phyloP scores from a whole-genome alignment of 2,797 vertebrate species.

The Rhinichthys osculus region DNA sequence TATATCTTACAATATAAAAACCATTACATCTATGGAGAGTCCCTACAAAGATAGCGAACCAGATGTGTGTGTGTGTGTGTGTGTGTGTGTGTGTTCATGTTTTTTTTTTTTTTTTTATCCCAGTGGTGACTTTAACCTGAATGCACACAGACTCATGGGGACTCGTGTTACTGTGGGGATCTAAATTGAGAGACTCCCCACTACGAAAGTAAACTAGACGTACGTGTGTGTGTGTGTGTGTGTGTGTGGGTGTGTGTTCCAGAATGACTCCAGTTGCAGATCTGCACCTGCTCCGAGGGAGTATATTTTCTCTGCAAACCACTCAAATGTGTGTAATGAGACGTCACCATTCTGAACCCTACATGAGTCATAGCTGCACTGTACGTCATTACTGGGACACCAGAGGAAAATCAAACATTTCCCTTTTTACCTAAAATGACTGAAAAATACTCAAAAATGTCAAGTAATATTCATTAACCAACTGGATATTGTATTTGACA shows the following conservation, averaged over 20 bases:
- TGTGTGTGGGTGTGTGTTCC: not conserved
- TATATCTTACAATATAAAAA: not conserved
- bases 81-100: not conserved
- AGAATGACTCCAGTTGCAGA: not conserved
- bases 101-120: no score
- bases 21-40: not conserved
- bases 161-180: no score
- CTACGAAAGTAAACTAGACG: no score
- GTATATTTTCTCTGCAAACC: constrained; percentile 37
- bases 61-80: not conserved
- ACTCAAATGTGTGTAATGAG: constrained; percentile 20
- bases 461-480: not conserved
- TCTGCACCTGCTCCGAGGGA: constrained; percentile 43
- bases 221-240: not conserved
- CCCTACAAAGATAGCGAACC: not conserved
- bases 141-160: no score
- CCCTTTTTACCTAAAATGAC: not conserved
- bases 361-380: constrained; percentile 22
- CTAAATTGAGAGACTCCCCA: not conserved
- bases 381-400: constrained; percentile 32
- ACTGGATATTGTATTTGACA: not conserved
- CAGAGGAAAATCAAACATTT: constrained; percentile 11
- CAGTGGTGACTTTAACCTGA: no score
- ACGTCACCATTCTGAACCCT: constrained; percentile 15
- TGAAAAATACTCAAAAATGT: not conserved